Conservation (phyloP, 2,113 vertebrate genomes). For the Rhinoptilus africanus region DNA sequence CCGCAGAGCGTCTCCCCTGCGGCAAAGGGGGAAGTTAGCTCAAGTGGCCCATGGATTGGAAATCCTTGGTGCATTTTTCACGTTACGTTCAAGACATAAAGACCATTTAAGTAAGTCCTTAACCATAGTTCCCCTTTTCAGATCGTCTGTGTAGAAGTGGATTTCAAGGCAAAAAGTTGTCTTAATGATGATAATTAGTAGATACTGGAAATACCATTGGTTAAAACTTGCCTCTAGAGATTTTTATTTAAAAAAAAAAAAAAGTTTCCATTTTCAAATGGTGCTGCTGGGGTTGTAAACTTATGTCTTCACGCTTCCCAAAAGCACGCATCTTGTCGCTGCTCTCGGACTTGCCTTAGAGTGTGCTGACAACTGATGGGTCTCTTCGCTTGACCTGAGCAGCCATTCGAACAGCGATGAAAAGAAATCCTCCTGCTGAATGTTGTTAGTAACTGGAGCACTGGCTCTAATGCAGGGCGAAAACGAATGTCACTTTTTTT, state of each 20-base stretch:
- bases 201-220: neutral
- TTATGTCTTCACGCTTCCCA: neutral
- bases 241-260: neutral
- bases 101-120: neutral
- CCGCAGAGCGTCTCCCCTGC: neutral
- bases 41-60: accelerated
- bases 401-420: neutral
- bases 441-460: neutral
- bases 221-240: neutral
- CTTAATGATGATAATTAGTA: neutral
- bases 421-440: neutral
- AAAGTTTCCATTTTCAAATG: neutral
- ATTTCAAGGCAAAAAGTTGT: neutral
- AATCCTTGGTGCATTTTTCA: neutral
- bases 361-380: neutral
- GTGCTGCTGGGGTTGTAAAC: neutral
- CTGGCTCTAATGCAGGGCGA: neutral
- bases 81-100: accelerated
- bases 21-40: neutral
- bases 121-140: neutral
- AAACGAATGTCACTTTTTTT: accelerated
- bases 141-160: neutral
- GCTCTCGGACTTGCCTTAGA: neutral
- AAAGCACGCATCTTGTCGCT: neutral
- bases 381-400: neutral